Evolutionary conservation across 2,113 vertebrate species (phyloP).

Genomic region (Mesitornis unicolor): DNA sequence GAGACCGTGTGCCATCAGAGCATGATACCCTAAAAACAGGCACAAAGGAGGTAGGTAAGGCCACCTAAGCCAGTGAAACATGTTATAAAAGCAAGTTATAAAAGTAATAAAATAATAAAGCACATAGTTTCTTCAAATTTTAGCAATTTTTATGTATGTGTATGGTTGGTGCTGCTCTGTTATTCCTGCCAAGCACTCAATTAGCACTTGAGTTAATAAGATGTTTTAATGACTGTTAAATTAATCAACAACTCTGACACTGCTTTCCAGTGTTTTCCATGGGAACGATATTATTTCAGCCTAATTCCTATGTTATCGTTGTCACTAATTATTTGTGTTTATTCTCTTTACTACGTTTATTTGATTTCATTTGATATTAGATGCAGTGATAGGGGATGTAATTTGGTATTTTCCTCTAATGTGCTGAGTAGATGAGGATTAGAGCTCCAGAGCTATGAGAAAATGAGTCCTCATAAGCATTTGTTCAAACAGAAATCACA

Average conservation of each 20-base stretch:
- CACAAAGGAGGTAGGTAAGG: not conserved
- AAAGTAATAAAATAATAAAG: not conserved
- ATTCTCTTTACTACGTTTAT: not conserved
- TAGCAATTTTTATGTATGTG: not conserved
- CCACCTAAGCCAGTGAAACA: not conserved
- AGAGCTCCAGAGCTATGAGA: not conserved
- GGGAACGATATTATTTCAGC: constrained; percentile 4
- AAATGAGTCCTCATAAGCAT: constrained; percentile 27
- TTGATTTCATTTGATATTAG: constrained; percentile 37
- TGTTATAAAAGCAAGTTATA: not conserved
- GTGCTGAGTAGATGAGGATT: constrained; percentile 31
- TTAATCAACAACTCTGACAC: constrained; percentile 48
- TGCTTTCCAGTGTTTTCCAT: constrained; percentile 22
- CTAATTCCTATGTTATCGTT: not conserved
- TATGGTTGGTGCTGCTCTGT: not conserved
- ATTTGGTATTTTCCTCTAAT: constrained; percentile 25
- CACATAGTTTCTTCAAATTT: not conserved
- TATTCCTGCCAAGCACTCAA: constrained; percentile 54
- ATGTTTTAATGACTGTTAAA: constrained; percentile 59
- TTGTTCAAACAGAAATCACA: constrained; percentile 47
- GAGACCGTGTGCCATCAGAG: not conserved
- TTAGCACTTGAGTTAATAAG: constrained; percentile 65
- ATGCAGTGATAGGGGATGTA: constrained; percentile 3
- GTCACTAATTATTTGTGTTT: constrained; percentile 34
- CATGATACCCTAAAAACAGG: not conserved